Conservation (phyloP, 30 jellyfish, hydroid and myxozoan genomes). For the Hydra vulgaris region DNA sequence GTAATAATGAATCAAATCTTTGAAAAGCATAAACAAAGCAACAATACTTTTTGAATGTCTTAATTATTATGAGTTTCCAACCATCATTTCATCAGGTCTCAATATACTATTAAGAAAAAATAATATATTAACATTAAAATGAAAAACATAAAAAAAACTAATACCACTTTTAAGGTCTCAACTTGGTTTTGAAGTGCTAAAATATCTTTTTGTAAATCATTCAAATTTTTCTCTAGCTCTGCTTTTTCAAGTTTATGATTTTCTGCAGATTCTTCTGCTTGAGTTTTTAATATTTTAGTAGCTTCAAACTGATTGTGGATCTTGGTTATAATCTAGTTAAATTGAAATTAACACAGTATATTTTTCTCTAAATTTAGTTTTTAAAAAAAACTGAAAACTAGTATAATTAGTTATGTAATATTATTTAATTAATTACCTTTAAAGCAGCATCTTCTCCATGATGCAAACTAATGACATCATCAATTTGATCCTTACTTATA, state of each 20-base stretch:
- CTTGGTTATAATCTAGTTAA: neutral
- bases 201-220: neutral
- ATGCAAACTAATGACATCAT: neutral
- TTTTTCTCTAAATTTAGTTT: no score
- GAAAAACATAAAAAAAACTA: neutral
- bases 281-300: neutral
- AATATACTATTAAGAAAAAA: no score
- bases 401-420: neutral
- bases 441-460: neutral
- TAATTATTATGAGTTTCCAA: no score
- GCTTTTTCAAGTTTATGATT: neutral
- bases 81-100: no score
- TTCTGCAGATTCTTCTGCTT: neutral
- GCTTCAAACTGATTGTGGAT: neutral
- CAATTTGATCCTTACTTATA: neutral
- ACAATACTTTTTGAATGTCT: no score
- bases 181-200: neutral
- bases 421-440: neutral
- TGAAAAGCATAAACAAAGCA: no score
- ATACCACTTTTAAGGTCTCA: neutral
- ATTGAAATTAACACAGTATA: no score
- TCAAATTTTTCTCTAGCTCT: neutral
- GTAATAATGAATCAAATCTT: no score
- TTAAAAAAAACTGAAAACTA: no score
- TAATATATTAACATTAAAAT: no score